Base-by-base conservation (phyloP, 2,113 vertebrate species). In the Nibea albiflora region DNA sequence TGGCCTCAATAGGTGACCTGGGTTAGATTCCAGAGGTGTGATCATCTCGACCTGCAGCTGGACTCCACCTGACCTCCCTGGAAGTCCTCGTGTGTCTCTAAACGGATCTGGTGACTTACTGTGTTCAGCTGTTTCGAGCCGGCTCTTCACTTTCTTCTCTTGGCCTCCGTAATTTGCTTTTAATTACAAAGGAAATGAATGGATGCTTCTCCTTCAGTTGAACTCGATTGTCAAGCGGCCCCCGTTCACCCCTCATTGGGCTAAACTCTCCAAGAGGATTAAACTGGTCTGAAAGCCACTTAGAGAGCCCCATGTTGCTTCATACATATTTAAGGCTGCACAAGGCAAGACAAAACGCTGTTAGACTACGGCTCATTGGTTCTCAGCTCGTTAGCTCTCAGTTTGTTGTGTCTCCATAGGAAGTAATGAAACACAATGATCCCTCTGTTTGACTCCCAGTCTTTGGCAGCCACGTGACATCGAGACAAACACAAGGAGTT, bases 321-420 rank as follows among this genome's bases (percentile, higher is more conserved):
- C 83, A 77, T 83, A 64, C 83, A 85, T 85, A 83, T 85, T 85
- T 80, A 88, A 82, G 49, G 78, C 26, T 22, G 68, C 85, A 35
- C 68, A 7, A 49, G 58, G 70, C 60, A 71, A 81, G 66, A 85
- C 79, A 82, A 68, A 85, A 53, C 24, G 11, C 1, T 24, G 74
- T 66, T 50, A 65, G 57, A 50, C 58, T 10, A 42, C 31, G 76
- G 72, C 83, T 83, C 76, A 58, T 83, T 74, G 73, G 73, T 8
- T 83, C 71, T 54, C 46, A 35, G 78, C 82, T 88, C 72, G 49
- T 85, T 85, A 67, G 47, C 60, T 57, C 57, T 39, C 58, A 9
- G 22, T 49, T 78, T 75, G 78, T 75, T 70, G 31, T 75, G 74
- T 66, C 74, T 78, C 64, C 14, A 7, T n/a, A 11, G 61, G 61